These are phyloP conservation scores for Sanderia malayensis DNA, from an alignment of 30 jellyfish, hydroid and myxozoan genomes.

Conservation along the genomic window DNA sequence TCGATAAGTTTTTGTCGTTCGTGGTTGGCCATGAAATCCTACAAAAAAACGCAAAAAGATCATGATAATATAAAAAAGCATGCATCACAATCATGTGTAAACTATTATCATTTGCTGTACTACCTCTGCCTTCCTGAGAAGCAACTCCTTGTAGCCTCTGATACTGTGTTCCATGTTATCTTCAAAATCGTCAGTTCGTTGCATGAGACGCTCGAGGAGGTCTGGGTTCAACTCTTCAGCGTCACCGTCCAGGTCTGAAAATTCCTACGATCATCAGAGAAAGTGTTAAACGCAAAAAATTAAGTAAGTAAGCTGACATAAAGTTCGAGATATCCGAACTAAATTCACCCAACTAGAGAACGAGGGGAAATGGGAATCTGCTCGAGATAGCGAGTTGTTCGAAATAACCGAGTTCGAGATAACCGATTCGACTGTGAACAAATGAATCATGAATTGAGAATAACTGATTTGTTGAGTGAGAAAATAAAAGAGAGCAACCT, in stretches of 20 bases:
- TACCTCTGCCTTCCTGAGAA: conserved; percentile 76
- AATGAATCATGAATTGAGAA: conserved; percentile 4
- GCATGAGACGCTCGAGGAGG: conserved; percentile 61
- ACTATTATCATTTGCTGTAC: background rate
- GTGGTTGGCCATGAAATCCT: conserved; percentile 82
- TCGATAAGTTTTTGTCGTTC: conserved; percentile 79
- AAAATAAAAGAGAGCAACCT: no score
- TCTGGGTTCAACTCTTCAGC: conserved; percentile 58
- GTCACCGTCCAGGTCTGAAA: conserved; percentile 47
- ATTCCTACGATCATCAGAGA: no score
- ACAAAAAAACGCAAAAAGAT: background rate
- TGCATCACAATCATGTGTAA: background rate
- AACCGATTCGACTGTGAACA: no score
- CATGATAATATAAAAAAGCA: background rate
- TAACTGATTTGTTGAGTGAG: no score
- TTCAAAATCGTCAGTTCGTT: conserved; percentile 71
- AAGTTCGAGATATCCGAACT: no score
- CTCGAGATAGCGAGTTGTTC: no score
- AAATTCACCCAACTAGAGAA: no score
- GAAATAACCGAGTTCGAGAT: no score
- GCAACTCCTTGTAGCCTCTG: conserved; percentile 26
- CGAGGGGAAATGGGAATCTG: no score
- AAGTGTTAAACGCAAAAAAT: background rate
- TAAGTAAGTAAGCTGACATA: no score
- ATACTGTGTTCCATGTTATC: conserved; percentile 51